A percentile compares a stretch with the other conserved stretches of the same genome.
Conservation (phyloP, 2,797 vertebrate genomes). For the Rhynchotus rufescens region DNA sequence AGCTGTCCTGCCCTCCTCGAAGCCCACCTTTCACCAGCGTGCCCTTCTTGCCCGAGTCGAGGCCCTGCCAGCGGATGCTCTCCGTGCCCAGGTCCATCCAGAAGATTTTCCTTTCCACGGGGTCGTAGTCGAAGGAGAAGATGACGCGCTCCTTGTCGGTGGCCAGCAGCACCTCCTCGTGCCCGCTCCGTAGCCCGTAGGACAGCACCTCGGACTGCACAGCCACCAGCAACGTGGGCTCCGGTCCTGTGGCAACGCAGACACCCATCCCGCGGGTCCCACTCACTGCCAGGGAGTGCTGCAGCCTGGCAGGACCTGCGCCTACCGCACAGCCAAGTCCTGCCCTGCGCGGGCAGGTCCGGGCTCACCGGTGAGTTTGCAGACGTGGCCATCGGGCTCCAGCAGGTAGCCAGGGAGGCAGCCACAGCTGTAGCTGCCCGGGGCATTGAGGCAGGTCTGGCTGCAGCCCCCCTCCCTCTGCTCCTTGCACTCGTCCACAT, state of each 20-base stretch:
- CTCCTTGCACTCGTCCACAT: conserved; percentile 86
- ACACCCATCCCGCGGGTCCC: rapidly evolving
- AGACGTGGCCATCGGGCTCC: conserved; percentile 84
- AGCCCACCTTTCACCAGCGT: conserved; percentile 89
- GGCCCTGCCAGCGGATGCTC: conserved; percentile 89
- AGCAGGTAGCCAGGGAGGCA: conserved; percentile 85
- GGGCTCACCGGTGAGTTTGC: conserved; percentile 87
- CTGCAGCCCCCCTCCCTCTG: conserved; percentile 74
- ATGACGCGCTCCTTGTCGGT: conserved; percentile 81
- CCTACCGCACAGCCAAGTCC: rapidly evolving
- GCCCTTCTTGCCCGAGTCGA: conserved; percentile 78
- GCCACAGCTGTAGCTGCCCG: conserved; percentile 85
- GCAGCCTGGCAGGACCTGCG: background rate
- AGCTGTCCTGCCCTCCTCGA: rapidly evolving
- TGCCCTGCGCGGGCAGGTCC: rapidly evolving
- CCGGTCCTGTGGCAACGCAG: conserved; percentile 75
- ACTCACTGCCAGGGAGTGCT: background rate
- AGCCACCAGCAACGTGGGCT: conserved; percentile 87
- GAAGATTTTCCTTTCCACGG: conserved; percentile 84
- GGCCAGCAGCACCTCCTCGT: conserved; percentile 78
- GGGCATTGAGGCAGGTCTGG: conserved; percentile 87
- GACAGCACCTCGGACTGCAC: conserved; percentile 87
- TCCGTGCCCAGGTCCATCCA: conserved; percentile 90
- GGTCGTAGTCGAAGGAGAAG: conserved; percentile 90
- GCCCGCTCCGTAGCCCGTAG: conserved; percentile 82